Base-by-base conservation (phyloP, 2,888 invertebrate genomes). In the Lasiommata megera region DNA sequence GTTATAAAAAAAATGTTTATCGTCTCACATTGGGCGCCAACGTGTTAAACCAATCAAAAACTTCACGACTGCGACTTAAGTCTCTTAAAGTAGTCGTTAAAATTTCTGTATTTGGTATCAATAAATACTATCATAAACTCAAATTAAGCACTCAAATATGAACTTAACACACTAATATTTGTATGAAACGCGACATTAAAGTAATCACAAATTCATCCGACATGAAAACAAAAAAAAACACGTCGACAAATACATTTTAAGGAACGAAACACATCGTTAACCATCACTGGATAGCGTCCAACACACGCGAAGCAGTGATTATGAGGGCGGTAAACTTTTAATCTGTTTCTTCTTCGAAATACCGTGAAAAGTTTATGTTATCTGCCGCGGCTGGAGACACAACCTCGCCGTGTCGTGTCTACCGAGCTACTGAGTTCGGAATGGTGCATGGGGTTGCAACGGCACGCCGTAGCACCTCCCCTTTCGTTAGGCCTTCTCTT, bases 221-320 rank as follows among this genome's bases (percentile, higher is more conserved):
- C 52, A 56, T 23, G 57, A 57, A 62, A 62, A 61, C 60, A 17
- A 43, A 58, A 64, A 58, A 54, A 57, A 60, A 50, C 60, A 66
- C 60, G 47, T 53, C 51, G 51, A 64, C 47, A 61, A 66, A 63
- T 56, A 60, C 60, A 68, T 68, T 73, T 70, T 73, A 67, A 76
- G 73, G 68, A 69, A 76, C 73, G 75, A 79, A 82, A 77, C 74
- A 76, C 79, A 79, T 75, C 72, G 70, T 68, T 70, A 70, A 67
- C 67, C 66, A 61, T 67, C 67, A 61, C 64, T 59, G 74, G 74
- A 81, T 78, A 83, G 79, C 80, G 80, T 80, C 79, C 69, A 76
- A 74, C 78, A 78, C 87, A 88, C 86, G 86, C 87, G 78, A 88
- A 76, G 75, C 74, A 82, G 85, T 80, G 80, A 85, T 88, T 87